phyloP scores from a whole-genome alignment of 2,888 invertebrate species.

The Sarcophaga caerulescens region DNA sequence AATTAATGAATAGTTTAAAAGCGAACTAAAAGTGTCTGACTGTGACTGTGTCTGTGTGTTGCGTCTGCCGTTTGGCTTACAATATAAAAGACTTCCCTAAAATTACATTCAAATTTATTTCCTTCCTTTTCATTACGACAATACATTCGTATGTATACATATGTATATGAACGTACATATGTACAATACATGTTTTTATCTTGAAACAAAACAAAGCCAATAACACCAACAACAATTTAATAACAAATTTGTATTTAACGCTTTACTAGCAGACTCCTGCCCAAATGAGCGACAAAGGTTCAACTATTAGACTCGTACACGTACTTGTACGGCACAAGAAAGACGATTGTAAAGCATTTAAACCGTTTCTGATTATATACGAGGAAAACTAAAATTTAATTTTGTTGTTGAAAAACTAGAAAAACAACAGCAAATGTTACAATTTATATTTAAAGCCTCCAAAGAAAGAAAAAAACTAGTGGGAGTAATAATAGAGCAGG shows the following conservation, averaged over 20 bases:
- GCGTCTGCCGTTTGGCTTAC: too few species aligned
- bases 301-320: neutral
- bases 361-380: neutral
- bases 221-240: neutral
- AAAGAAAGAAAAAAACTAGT: neutral
- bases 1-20: neutral
- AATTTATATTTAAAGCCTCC: neutral
- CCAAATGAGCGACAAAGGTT: neutral
- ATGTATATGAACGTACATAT: too few species aligned
- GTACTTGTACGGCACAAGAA: neutral
- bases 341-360: neutral
- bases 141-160: neutral
- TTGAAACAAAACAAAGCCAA: too few species aligned
- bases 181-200: too few species aligned
- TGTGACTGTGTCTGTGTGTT: too few species aligned
- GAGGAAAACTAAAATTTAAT: neutral
- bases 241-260: neutral
- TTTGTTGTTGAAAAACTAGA: neutral
- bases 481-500: neutral
- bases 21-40: neutral
- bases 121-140: slow-evolving; percentile 2
- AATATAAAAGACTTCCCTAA: slow-evolving; percentile 19
- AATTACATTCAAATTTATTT: slow-evolving; percentile 26
- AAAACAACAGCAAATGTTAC: neutral
- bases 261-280: neutral